Base-by-base conservation (phyloP, 2,888 invertebrate genomes). In the Neoascia interrupta region DNA sequence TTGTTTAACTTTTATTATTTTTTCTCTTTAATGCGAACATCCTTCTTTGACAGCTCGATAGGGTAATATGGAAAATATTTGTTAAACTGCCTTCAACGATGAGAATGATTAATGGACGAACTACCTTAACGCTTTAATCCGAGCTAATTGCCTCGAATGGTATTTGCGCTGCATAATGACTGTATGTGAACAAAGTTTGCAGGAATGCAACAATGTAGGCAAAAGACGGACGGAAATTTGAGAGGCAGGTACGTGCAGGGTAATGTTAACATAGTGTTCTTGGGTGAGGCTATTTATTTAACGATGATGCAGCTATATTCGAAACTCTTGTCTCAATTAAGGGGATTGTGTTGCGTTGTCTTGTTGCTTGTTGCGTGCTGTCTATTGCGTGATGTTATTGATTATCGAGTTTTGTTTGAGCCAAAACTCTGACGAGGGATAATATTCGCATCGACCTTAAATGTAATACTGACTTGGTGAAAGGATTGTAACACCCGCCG, bases 191-290 rank as follows among this genome's bases (percentile, higher is more conserved):
- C 16, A 23, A 5, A 23, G 23, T 53, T 41, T 43, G 56, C 63
- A 4, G 37, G 39, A 41, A 49, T n/a, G 53, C 51, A 51, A 34
- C 16, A 16, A 21, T 15, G 53, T 18, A 56, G 23, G 11, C 39
- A 10, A 5, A 43, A 19, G 31, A 49, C 49, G 72, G 72, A 73
- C 64, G 66, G 72, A 73, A 73, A 26, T 8, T 36, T 15, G 43
- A 16, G 34, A 34, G 34, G 18, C 28, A 34, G 37, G 5, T 49
- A 39, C 15, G n/a, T 4, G 1, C 8, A 31, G 13, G 21, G 31
- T 21, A 15, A 41, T 41, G 23, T n/a, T 28, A 39, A 43, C 51
- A 37, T 28, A 39, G 16, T 49, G 37, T 39, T 54, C 13, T 36
- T 36, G 10, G 18, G 13, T 5, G 15, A 21, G 11, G 36, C 18